Base-by-base conservation (phyloP, 2,888 invertebrate species). In the Autographa pulchrina region DNA sequence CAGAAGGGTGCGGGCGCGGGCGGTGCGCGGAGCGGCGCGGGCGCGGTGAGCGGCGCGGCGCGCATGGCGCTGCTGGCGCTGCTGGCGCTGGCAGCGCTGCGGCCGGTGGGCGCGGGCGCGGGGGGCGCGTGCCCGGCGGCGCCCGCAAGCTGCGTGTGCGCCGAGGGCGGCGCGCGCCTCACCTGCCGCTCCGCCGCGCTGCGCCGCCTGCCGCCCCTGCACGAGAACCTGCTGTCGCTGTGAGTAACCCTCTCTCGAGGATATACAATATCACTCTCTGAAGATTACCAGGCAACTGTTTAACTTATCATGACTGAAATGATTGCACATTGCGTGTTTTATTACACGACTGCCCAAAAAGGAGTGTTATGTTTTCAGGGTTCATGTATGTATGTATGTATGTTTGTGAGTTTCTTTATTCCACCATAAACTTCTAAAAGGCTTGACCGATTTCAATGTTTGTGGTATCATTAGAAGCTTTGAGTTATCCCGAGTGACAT, bases 121-220 rank as follows among this genome's bases (percentile, higher is more conserved):
- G 62, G 75, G 59, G 69, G 72, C 54, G 74, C 62, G 96, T 76
- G 78, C 0, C 78, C 72, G 62, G 64, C 70, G 48, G 65, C 64
- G 75, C 86, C 89, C 85, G 83, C 83, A 78, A 82, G 86, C 84
- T 90, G 92, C 91, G 84, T 88, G 78, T 91, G 92, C 91, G 76
- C 76, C 84, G 92, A 88, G 72, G 89, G 87, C 72, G 91, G 89
- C 84, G 81, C 90, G 70, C 87, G 90, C 74, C 86, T 92, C 52
- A 78, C 82, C 56, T 93, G 93, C 85, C 92, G 93, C 81, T 88
- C 81, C 73, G 91, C 88, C 65, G 90, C 85, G 48, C 89, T 93
- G 77, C 85, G 80, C 63, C 84, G 82, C 65, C 83, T 93, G 86
- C 93, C 94, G 83, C 90, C 92, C 82, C 88, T 93, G 75, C 89